Conservation (phyloP, 2,888 invertebrate genomes). For the Matsumyia berberina region DNA sequence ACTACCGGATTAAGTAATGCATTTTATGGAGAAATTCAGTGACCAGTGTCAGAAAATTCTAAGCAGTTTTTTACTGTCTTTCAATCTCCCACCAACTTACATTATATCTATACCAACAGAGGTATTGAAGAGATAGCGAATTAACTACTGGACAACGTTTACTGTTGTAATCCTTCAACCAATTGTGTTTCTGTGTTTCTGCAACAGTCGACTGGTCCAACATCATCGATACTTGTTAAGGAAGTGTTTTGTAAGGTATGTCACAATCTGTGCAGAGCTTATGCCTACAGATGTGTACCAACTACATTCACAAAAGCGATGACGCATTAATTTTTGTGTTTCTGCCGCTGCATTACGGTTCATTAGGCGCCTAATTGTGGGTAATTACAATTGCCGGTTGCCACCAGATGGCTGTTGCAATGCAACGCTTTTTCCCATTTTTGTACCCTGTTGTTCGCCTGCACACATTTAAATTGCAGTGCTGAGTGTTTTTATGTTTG, state of each 20-base stretch:
- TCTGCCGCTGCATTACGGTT: constrained; percentile 57
- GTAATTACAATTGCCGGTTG: constrained; percentile 65
- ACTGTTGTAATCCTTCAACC: no score
- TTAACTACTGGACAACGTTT: no score
- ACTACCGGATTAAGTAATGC: no score
- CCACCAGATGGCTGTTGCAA: constrained; percentile 53
- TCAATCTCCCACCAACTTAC: no score
- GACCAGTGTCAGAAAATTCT: no score
- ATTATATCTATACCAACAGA: neutral
- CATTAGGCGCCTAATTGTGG: constrained; percentile 72
- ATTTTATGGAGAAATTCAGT: no score
- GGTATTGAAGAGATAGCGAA: neutral
- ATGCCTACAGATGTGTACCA: neutral
- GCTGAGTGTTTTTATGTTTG: constrained; percentile 28
- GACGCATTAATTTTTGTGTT: constrained; percentile 44
- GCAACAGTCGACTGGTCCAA: constrained; percentile 16
- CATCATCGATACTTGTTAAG: constrained; percentile 24
- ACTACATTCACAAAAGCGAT: constrained; percentile 8
- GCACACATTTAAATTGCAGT: constrained; percentile 26
- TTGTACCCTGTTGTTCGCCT: constrained; percentile 2
- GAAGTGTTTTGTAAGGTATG: neutral
- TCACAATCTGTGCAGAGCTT: constrained; percentile 8
- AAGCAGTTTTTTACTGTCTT: no score
- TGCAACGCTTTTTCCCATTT: constrained; percentile 20
- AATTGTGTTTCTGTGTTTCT: neutral